Conservation (phyloP, 2,888 invertebrate genomes). For the Patella ulyssiponensis region DNA sequence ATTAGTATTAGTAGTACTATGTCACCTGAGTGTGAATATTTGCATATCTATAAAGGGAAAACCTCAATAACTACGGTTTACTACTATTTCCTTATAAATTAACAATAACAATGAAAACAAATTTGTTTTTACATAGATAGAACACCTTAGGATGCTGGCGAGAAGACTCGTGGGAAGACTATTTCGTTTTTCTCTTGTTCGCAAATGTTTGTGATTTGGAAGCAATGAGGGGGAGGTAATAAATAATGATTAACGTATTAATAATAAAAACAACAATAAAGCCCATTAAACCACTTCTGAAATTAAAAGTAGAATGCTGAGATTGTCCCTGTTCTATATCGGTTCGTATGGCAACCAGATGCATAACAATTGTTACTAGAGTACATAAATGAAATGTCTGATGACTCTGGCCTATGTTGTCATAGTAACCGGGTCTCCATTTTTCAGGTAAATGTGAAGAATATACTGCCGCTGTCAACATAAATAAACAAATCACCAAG, state of each 20-base stretch:
- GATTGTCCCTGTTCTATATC: constrained; percentile 25
- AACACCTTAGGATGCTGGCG: no score
- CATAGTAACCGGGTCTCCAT: constrained; percentile 53
- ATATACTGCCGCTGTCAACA: constrained; percentile 40
- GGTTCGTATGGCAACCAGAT: constrained; percentile 32
- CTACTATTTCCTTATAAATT: no score
- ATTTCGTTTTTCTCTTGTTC: no score
- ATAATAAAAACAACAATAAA: background rate
- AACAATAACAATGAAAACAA: no score
- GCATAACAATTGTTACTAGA: constrained; percentile 31
- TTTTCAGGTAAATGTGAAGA: constrained; percentile 55
- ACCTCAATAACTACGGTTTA: no score
- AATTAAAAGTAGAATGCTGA: background rate
- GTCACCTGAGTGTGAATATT: no score
- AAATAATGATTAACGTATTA: background rate
- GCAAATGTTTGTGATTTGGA: no score
- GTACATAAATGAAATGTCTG: constrained; percentile 54
- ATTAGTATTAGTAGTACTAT: no score
- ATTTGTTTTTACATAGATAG: no score
- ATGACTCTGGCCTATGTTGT: constrained; percentile 61
- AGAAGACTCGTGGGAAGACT: no score
- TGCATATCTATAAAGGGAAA: no score
- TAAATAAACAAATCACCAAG: constrained; percentile 35
- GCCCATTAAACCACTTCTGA: background rate
- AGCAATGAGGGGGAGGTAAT: background rate